Evolutionary conservation across 2,797 vertebrate genomes (phyloP).

Genomic region (Argya squamiceps): DNA sequence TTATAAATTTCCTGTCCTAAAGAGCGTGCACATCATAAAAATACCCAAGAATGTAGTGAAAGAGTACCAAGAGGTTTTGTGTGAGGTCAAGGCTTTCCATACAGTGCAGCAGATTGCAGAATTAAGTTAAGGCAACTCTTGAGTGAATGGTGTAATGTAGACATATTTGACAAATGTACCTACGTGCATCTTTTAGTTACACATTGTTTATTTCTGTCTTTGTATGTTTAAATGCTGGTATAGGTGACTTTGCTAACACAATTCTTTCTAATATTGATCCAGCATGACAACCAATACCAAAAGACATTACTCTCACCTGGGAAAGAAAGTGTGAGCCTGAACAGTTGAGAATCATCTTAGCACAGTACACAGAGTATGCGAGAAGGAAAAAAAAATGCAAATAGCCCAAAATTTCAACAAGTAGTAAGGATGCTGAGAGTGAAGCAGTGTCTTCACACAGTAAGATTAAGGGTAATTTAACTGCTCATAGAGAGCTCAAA

Average conservation of each 20-base stretch:
- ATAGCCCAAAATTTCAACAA: neutral
- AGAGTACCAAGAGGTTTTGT: neutral
- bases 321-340: neutral
- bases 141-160: neutral
- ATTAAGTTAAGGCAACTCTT: neutral
- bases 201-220: neutral
- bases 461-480: neutral
- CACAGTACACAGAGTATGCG: fast-evolving
- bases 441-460: neutral
- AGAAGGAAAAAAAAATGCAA: neutral
- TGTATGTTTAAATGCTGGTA: neutral
- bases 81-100: neutral
- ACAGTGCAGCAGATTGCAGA: neutral
- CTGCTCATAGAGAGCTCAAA: neutral
- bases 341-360: neutral
- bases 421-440: neutral
- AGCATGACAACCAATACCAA: neutral
- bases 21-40: neutral
- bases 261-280: neutral
- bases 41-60: neutral
- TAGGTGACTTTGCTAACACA: neutral
- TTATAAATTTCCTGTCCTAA: neutral
- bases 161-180: neutral
- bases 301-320: neutral
- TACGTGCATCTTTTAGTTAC: neutral